Evolutionary conservation across 1,140 invertebrate species (phyloP), one percentile per base, ranked within the genome.

Genomic region (Zaprionus africanus): DNA sequence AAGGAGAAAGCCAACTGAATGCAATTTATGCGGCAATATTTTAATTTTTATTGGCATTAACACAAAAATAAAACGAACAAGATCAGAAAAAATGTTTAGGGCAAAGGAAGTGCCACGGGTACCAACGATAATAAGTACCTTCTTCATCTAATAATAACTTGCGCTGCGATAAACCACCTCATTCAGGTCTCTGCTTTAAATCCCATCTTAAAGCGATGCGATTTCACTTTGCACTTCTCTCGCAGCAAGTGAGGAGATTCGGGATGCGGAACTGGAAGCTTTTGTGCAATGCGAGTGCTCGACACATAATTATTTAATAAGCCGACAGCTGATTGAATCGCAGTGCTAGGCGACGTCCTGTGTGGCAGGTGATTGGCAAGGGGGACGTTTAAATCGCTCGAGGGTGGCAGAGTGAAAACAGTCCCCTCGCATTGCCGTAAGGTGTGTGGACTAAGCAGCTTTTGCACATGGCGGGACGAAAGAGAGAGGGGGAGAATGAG

Each of bases 281-380:
- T 54, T 71, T 63, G 46, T 62, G 58, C 56, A 68, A 73, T 77
- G 64, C 64, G 36, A 77, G 74, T 69, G 63, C 60, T 77, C 11
- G 61, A 78, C 65, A 66, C 60, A 90, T 90, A 76, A 88, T 90
- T 88, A 88, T 85, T 85, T 85, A 90, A 85, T 88, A 88, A 88
- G 84, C 81, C 78, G 81, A 81, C 84, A 90, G 85, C 75, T 90
- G 85, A 90, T 90, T 90, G 77, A 90, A 88, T 51, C 19, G 24
- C 9, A 24, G 46, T 24, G 19, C 46, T 13, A 24, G 46, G 41
- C n/a, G 7, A 17, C 6, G 41, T 2, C n/a, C 9, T 49, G 19
- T 6, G 4, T 22, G 46, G 19, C 17, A 22, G 46, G 9, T 13
- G 19, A 13, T 3, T 5, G 38, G 15, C 38, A 41, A 9, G 4